Conservation (phyloP, 1,140 invertebrate species). For the Bombus difficillimus region DNA sequence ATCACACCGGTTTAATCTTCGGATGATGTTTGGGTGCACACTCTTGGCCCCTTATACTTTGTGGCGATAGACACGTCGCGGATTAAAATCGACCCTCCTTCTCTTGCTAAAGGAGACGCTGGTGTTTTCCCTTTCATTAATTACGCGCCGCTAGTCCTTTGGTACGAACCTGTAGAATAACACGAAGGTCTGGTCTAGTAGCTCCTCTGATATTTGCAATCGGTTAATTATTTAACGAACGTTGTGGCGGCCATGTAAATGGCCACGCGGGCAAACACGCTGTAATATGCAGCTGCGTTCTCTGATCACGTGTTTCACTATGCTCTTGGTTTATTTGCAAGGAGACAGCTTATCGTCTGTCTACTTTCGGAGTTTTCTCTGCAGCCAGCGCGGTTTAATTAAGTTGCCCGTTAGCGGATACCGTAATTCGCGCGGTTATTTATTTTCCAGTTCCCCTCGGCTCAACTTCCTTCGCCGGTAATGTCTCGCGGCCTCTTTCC, state of each 20-base stretch:
- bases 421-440: constrained; percentile 26
- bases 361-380: constrained; percentile 27
- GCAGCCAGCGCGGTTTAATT: constrained; percentile 13
- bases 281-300: constrained; percentile 17
- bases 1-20: constrained; percentile 34
- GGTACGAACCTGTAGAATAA: background rate
- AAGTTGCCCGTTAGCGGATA: constrained; percentile 36
- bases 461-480: constrained; percentile 9
- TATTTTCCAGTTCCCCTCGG: constrained; percentile 1
- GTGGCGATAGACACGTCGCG: constrained; percentile 8
- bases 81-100: constrained; percentile 5
- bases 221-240: constrained; percentile 40
- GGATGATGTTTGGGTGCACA: constrained; percentile 3
- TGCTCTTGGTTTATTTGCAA: background rate
- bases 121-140: background rate
- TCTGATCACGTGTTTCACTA: background rate
- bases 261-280: constrained; percentile 13
- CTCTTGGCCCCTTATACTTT: background rate
- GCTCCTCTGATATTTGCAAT: constrained; percentile 26
- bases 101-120: background rate
- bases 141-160: background rate
- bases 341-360: constrained; percentile 38
- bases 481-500: constrained; percentile 14
- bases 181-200: background rate
- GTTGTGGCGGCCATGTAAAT: background rate